Base-by-base conservation (phyloP, 2,113 vertebrate genomes). In the Haliaeetus leucogaster region DNA sequence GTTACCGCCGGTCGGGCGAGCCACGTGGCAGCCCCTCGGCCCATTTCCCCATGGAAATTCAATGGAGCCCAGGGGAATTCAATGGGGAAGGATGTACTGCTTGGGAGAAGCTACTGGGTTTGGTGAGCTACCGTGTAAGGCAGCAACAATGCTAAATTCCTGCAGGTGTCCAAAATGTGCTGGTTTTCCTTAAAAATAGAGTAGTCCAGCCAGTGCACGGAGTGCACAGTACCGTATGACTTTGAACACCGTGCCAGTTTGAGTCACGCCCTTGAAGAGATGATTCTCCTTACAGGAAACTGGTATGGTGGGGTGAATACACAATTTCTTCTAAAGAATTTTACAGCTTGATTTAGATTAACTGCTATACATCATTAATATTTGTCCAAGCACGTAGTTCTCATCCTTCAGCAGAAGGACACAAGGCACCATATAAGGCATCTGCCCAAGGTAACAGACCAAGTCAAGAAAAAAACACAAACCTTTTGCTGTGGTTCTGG, bases 221-320 rank as follows among this genome's bases (percentile, higher is more conserved):
- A 76, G 32, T 32, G 11, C 7, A 13, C 7, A 38, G 30, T 27
- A 4, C 45, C 18, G 4, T 18, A 16, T 16, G 14, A 30, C 7
- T 73, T 70, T 70, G 77, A 78, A 10, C 23, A n/a, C 7, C 4
- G 3, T 2, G 23, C 10, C 3, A 3, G 0, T 13, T 26, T 43
- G 36, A 65, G 43, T 56, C 16, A 7, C 5, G 5, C 5, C 65
- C 61, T 93, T 87, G 74, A 52, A 76, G 26, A 79, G 20, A 73
- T 16, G 7, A 45, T 9, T 23, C 4, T 42, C 1, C 16, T 50
- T 20, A 23, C 7, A 58, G 34, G 63, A 89, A 92, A 36, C 4
- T 40, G 25, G 3, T 45, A 22, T 25, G 16, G 13, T 34, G 16
- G 18, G 21, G 10, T 72, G 34, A 79, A 79, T 59, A 63, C 18